phyloP scores from a whole-genome alignment of 2,113 vertebrate species.

The Podarcis cretensis region DNA sequence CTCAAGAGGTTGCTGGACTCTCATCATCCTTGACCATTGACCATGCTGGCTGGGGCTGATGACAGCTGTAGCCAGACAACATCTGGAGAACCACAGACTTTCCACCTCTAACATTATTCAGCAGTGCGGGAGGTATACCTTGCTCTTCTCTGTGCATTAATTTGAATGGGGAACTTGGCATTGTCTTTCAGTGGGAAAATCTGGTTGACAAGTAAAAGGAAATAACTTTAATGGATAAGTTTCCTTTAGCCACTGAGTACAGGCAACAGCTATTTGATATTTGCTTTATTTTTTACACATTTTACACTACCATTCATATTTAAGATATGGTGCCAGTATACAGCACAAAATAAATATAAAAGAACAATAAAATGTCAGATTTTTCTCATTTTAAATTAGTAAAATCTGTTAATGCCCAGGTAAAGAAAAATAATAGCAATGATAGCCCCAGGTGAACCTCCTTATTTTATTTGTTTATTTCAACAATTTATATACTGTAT shows the following conservation, averaged over 20 bases:
- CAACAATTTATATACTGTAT: too few species aligned
- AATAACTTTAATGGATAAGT: not conserved
- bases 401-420: too few species aligned
- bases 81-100: too few species aligned
- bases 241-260: not conserved
- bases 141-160: not conserved
- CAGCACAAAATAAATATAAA: not conserved
- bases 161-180: not conserved
- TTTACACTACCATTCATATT: not conserved
- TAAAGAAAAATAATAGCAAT: too few species aligned
- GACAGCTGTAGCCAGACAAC: too few species aligned
- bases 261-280: not conserved
- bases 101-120: too few species aligned
- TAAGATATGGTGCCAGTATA: not conserved
- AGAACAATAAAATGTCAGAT: not conserved
- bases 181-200: not conserved
- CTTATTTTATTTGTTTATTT: too few species aligned
- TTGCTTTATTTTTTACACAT: not conserved
- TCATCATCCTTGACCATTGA: not conserved
- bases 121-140: not conserved
- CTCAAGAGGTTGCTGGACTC: not conserved
- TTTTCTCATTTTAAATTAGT: not conserved
- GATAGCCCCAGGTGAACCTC: too few species aligned
- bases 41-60: not conserved
- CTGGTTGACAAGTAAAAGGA: not conserved